These are phyloP conservation scores for Tautogolabrus adspersus DNA, from an alignment of 2,113 vertebrate species.

Conservation along the genomic window DNA sequence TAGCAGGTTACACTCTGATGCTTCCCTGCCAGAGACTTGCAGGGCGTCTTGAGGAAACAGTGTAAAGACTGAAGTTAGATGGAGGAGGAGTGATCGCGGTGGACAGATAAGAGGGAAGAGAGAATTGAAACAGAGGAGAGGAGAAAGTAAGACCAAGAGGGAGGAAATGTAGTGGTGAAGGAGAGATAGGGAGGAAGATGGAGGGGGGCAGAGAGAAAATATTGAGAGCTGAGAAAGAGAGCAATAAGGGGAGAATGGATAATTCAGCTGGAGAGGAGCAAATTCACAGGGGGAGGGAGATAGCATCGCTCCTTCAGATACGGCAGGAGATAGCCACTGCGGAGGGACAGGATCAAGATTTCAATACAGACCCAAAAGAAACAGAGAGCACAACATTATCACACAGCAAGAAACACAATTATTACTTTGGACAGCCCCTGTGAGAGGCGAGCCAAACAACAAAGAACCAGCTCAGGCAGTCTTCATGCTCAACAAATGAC, in stretches of 20 bases:
- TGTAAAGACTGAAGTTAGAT: slow-evolving; percentile 43
- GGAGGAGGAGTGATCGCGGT: slow-evolving; percentile 39
- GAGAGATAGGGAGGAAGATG: slow-evolving; percentile 42
- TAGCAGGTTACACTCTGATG: slow-evolving; percentile 75
- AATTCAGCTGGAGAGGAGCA: slow-evolving; percentile 65
- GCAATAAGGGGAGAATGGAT: slow-evolving; percentile 47
- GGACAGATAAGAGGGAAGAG: slow-evolving; percentile 43
- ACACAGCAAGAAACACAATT: slow-evolving; percentile 72
- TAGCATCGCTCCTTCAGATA: slow-evolving; percentile 72
- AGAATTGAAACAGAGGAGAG: slow-evolving; percentile 33
- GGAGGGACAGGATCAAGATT: slow-evolving; percentile 71
- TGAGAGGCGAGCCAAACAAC: slow-evolving; percentile 56
- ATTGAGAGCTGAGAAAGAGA: slow-evolving; percentile 56
- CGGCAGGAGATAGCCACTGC: slow-evolving; percentile 61
- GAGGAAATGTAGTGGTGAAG: slow-evolving; percentile 51
- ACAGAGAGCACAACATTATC: slow-evolving; percentile 60
- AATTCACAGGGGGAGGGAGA: slow-evolving; percentile 66
- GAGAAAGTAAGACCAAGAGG: slow-evolving; percentile 41
- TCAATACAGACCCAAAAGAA: slow-evolving; percentile 66
- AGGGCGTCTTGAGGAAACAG: slow-evolving; percentile 45
- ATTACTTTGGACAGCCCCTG: slow-evolving; percentile 66
- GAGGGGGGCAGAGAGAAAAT: slow-evolving; percentile 50
- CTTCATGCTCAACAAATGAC: slow-evolving; percentile 58
- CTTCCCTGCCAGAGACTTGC: slow-evolving; percentile 65
- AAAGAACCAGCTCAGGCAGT: slow-evolving; percentile 47